Conservation (phyloP, 2,888 invertebrate genomes). For the Nipponacmea schrenckii region DNA sequence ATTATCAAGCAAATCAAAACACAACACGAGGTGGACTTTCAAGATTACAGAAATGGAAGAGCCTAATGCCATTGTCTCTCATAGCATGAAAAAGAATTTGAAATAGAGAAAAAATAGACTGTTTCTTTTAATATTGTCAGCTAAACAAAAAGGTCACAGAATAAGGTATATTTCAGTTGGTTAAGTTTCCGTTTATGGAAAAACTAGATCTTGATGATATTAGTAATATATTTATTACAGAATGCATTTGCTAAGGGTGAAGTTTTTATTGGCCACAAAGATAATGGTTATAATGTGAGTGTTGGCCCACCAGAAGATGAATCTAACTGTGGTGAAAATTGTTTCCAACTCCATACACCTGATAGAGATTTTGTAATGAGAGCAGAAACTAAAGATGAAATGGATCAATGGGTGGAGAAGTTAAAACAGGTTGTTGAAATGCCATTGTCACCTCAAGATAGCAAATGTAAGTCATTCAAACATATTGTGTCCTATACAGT, state of each 20-base stretch:
- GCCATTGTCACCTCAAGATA: constrained; percentile 82
- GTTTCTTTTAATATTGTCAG: too few species aligned
- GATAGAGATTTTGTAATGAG: constrained; percentile 85
- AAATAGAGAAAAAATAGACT: too few species aligned
- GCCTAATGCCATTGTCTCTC: too few species aligned
- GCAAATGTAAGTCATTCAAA: constrained; percentile 44
- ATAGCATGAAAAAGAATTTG: too few species aligned
- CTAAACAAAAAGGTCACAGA: too few species aligned
- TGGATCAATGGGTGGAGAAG: constrained; percentile 83
- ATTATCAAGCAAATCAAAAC: too few species aligned
- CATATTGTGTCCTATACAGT: too few species aligned
- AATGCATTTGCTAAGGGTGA: constrained; percentile 91
- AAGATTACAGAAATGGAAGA: too few species aligned
- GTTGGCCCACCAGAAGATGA: constrained; percentile 75
- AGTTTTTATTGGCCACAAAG: constrained; percentile 84
- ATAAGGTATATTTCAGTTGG: too few species aligned
- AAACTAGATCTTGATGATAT: too few species aligned
- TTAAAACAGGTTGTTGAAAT: constrained; percentile 80
- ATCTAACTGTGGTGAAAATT: constrained; percentile 78
- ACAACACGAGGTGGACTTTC: too few species aligned
- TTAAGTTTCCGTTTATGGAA: too few species aligned
- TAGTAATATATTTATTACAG: constrained; percentile 58
- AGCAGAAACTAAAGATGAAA: constrained; percentile 80
- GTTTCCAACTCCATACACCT: constrained; percentile 85
- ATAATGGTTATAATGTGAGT: constrained; percentile 81